Percentiles rank a stretch among this genome's conserved stretches.
Conservation (phyloP, 2,797 vertebrate genomes). For the Sphaeramia orbicularis region DNA sequence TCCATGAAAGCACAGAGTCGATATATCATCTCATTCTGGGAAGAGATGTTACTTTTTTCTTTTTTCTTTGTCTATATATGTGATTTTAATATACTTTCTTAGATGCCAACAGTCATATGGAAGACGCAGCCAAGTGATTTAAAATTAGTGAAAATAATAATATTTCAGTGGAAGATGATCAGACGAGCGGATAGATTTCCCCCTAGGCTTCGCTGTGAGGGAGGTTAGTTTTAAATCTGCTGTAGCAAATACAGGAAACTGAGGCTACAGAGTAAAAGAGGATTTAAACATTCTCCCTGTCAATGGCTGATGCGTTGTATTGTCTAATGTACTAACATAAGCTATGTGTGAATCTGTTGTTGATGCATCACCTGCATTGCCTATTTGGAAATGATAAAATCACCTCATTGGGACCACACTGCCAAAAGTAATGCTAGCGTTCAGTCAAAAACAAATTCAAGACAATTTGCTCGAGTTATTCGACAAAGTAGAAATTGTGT, state of each 20-base stretch:
- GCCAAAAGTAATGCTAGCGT: constrained; percentile 66
- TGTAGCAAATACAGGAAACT: constrained; percentile 21
- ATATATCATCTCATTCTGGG: constrained; percentile 19
- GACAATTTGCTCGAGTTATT: constrained; percentile 59
- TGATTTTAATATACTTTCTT: constrained; percentile 61
- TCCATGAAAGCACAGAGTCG: constrained; percentile 33
- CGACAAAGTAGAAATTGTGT: constrained; percentile 31
- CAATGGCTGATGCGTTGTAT: constrained; percentile 75
- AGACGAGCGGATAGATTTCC: constrained; percentile 44
- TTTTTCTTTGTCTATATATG: constrained; percentile 52
- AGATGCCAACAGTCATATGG: constrained; percentile 46
- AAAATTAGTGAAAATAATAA: constrained; percentile 48
- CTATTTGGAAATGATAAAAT: constrained; percentile 68
- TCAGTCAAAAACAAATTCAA: constrained; percentile 31
- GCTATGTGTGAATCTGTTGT: constrained; percentile 77
- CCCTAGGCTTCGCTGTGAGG: constrained; percentile 13
- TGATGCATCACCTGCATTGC: constrained; percentile 74
- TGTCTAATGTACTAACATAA: constrained; percentile 80
- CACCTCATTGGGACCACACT: constrained; percentile 75
- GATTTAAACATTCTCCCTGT: constrained; percentile 55
- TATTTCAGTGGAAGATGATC: constrained; percentile 32
- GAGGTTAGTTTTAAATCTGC: constrained; percentile 39
- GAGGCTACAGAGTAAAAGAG: constrained; percentile 39
- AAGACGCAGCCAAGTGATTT: constrained; percentile 41
- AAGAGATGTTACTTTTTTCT: constrained; percentile 31